Percentiles rank a stretch among this genome's conserved stretches.
Conservation (phyloP, 2,888 invertebrate genomes). For the Epinotia nisella region DNA sequence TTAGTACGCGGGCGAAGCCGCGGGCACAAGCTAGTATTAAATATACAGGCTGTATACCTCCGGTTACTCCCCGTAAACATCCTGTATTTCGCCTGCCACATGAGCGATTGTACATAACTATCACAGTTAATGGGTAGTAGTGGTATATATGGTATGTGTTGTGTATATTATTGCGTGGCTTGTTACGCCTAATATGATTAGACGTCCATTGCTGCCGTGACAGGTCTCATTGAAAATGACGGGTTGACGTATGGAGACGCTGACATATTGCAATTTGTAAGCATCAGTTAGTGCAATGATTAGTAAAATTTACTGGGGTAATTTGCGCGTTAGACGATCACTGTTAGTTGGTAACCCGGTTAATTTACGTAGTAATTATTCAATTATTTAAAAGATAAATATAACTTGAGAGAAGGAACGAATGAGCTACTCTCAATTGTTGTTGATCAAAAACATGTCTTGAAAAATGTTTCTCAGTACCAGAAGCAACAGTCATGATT, state of each 20-base stretch:
- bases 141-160: too few relatives aligned
- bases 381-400: too few relatives aligned
- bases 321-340: neutral
- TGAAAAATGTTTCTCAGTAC: too few relatives aligned
- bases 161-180: slow-evolving; percentile 5
- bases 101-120: slow-evolving; percentile 5
- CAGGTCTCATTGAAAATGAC: slow-evolving; percentile 14
- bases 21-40: too few relatives aligned
- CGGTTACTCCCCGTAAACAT: neutral
- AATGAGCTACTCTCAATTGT: too few relatives aligned
- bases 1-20: too few relatives aligned
- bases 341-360: neutral
- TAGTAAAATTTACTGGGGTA: neutral
- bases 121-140: neutral
- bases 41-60: neutral
- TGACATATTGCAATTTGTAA: neutral
- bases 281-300: neutral
- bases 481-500: too few relatives aligned
- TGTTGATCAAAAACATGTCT: too few relatives aligned
- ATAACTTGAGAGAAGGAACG: too few relatives aligned
- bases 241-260: slow-evolving; percentile 17
- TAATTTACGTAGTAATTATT: too few relatives aligned
- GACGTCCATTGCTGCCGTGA: slow-evolving; percentile 23
- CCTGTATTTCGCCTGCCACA: neutral
- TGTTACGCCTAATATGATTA: slow-evolving; percentile 30